These are phyloP conservation scores for Heptranchias perlo DNA, from an alignment of 2,113 vertebrate genomes.

Conservation along the genomic window DNA sequence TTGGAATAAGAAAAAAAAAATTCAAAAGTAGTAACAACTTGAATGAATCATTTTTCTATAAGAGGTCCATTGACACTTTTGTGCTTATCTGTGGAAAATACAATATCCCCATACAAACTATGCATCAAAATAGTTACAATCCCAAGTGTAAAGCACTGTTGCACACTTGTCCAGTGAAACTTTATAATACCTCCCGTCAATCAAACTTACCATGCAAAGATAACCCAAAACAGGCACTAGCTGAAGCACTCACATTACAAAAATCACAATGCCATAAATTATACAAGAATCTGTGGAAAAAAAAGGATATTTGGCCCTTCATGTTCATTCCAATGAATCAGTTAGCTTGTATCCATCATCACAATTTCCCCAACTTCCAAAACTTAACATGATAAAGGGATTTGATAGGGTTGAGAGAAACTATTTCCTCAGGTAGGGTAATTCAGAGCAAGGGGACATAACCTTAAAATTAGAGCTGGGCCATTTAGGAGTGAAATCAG, in stretches of 20 bases:
- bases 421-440: too few relatives aligned
- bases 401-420: too few relatives aligned
- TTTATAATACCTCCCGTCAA: not conserved
- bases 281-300: not conserved
- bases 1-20: not conserved
- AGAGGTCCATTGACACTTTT: not conserved
- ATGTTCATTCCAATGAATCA: not conserved
- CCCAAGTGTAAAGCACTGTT: not conserved
- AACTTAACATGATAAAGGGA: too few relatives aligned
- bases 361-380: too few relatives aligned
- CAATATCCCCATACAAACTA: not conserved
- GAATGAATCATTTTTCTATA: not conserved
- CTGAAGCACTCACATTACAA: too few relatives aligned
- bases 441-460: too few relatives aligned
- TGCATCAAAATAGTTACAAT: not conserved
- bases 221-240: too few relatives aligned
- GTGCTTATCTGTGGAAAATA: not conserved
- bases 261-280: too few relatives aligned
- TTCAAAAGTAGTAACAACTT: not conserved
- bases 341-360: too few relatives aligned
- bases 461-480: too few relatives aligned
- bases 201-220: not conserved
- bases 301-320: not conserved
- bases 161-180: not conserved
- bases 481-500: too few relatives aligned